phyloP scores from a whole-genome alignment of 1,140 invertebrate genomes.

The Scylla paramamosain region DNA sequence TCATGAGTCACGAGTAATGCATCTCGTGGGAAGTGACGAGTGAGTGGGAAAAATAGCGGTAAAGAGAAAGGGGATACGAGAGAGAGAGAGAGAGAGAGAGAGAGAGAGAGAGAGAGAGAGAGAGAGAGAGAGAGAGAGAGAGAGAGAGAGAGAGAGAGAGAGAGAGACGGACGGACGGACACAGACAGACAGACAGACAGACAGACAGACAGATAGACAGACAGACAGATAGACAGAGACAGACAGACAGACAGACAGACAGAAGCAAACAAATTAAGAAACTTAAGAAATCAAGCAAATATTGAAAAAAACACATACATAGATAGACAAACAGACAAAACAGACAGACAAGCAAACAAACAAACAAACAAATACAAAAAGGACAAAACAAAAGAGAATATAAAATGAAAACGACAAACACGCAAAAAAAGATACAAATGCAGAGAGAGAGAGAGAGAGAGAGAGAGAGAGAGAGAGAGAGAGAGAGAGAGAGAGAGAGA shows the following conservation, averaged over 20 bases:
- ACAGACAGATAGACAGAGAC: background rate
- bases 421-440: background rate
- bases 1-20: no score
- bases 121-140: conserved; percentile 27
- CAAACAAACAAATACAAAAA: no score
- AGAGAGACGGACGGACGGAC: background rate
- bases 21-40: background rate
- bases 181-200: background rate
- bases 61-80: background rate
- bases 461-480: conserved; percentile 36
- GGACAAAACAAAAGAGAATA: background rate
- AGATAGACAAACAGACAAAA: background rate
- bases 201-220: background rate
- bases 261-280: background rate
- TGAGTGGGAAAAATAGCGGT: background rate
- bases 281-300: background rate
- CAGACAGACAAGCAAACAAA: background rate
- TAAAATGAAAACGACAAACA: background rate
- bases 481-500: conserved; percentile 37
- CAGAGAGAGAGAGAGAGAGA: conserved; percentile 3
- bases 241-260: background rate
- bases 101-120: background rate
- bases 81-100: background rate
- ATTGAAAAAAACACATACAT: background rate
- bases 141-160: conserved; percentile 36